These are phyloP conservation scores for Brachionus sp. DNA, from an alignment of 1,140 invertebrate genomes.

Conservation along the genomic window DNA sequence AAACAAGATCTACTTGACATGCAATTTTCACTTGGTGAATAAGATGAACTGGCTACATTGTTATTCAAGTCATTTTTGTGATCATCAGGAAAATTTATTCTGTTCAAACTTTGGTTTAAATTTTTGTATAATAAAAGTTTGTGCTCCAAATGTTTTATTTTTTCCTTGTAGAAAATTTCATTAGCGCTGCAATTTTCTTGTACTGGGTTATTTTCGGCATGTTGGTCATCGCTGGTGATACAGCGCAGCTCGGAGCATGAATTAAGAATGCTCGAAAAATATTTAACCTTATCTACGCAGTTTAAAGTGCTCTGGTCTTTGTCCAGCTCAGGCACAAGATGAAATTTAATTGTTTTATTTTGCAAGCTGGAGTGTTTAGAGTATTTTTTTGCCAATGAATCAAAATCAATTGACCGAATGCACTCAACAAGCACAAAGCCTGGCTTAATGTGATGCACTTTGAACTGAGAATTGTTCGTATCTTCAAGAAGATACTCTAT, in stretches of 20 bases:
- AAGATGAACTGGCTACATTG: background rate
- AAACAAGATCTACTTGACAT: background rate
- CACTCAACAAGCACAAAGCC: background rate
- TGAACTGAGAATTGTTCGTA: background rate
- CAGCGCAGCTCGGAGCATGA: background rate
- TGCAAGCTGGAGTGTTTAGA: background rate
- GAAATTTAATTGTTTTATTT: background rate
- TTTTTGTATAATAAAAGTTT: constrained; percentile 16
- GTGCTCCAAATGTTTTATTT: background rate
- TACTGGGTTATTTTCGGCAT: background rate
- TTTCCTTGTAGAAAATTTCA: background rate
- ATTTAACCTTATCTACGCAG: background rate
- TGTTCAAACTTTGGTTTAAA: background rate
- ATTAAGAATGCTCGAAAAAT: background rate
- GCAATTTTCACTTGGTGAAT: background rate
- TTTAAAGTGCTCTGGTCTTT: background rate
- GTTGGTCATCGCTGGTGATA: background rate
- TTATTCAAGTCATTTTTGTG: background rate
- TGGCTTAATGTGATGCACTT: background rate
- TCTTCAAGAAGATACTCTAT: background rate
- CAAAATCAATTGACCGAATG: background rate
- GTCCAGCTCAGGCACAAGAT: background rate
- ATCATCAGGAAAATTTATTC: background rate
- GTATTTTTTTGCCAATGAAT: background rate
- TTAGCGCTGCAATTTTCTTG: background rate